These are phyloP conservation scores for Diadromus collaris DNA, from an alignment of 2,888 invertebrate genomes.

Conservation along the genomic window DNA sequence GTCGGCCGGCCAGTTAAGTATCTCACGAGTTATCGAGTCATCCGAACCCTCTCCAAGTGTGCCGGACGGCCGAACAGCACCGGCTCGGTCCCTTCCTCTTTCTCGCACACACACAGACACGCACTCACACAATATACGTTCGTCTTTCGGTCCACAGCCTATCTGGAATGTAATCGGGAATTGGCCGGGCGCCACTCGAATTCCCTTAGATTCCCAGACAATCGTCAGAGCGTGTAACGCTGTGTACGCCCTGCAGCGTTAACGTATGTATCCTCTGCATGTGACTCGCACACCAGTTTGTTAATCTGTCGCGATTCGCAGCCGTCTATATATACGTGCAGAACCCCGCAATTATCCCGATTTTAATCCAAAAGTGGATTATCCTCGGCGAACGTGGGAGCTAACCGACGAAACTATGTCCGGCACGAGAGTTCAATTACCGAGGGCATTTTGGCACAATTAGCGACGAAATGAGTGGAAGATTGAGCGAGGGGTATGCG, in stretches of 20 bases:
- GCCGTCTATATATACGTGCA: not conserved
- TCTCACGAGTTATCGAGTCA: constrained; percentile 27
- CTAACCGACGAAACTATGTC: constrained; percentile 37
- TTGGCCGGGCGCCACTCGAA: constrained; percentile 43
- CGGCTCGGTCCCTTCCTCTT: constrained; percentile 16
- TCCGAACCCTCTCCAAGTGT: constrained; percentile 1
- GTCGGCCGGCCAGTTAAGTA: not conserved
- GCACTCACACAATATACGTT: not conserved
- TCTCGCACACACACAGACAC: constrained; percentile 3
- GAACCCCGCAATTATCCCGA: constrained; percentile 27
- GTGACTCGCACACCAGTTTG: not conserved
- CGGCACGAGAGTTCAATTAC: constrained; percentile 59
- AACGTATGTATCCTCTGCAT: not conserved
- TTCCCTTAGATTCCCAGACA: constrained; percentile 38
- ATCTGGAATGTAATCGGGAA: constrained; percentile 38
- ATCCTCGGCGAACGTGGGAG: constrained; percentile 26
- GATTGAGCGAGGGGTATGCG: constrained; percentile 32
- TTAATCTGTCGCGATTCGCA: constrained; percentile 32
- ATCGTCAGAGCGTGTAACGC: not conserved
- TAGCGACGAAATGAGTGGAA: constrained; percentile 44
- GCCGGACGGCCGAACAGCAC: not conserved
- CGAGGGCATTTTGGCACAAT: constrained; percentile 60
- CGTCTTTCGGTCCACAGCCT: constrained; percentile 16
- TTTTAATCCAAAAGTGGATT: constrained; percentile 60
- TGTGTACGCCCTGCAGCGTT: not conserved